phyloP scores from a whole-genome alignment of 2,113 vertebrate genomes.

The Pelvicachromis taeniatus region DNA sequence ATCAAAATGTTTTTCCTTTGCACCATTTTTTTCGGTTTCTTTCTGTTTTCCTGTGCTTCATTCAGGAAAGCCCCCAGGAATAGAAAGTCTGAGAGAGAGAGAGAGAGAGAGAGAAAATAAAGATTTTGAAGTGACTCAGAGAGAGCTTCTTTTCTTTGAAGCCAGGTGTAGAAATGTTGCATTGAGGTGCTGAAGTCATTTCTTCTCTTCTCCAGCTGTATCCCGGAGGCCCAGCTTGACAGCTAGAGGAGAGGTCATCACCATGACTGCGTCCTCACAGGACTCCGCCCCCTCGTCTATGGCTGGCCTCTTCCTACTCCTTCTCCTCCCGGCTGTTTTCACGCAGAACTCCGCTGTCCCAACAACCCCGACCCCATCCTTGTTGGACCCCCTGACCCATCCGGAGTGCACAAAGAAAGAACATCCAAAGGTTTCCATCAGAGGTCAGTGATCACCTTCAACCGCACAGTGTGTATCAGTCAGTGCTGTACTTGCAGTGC shows the following conservation, averaged over 20 bases:
- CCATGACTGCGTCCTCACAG: conserved; percentile 82
- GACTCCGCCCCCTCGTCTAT: conserved; percentile 75
- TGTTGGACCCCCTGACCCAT: conserved; percentile 53
- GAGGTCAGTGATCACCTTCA: conserved; percentile 79
- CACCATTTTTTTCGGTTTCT: not conserved
- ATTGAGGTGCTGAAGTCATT: conserved; percentile 15
- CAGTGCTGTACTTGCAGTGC: not conserved
- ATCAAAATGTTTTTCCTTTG: not conserved
- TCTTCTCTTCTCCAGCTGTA: conserved; percentile 72
- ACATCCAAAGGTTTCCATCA: conserved; percentile 87
- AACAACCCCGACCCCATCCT: conserved; percentile 41
- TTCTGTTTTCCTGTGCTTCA: not conserved
- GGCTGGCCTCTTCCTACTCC: conserved; percentile 73
- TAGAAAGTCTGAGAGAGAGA: not conserved
- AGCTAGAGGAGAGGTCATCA: conserved; percentile 80
- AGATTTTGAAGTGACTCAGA: conserved; percentile 30
- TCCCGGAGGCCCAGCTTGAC: conserved; percentile 73
- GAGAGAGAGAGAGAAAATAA: not conserved
- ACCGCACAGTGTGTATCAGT: not conserved
- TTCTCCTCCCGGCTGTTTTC: conserved; percentile 71
- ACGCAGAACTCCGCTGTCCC: conserved; percentile 69
- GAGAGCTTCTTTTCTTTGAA: conserved; percentile 12
- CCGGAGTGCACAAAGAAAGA: conserved; percentile 83
- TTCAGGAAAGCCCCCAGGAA: conserved; percentile 4
- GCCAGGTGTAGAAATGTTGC: conserved; percentile 12